These are phyloP conservation scores for Phalacrocorax aristotelis DNA, from an alignment of 2,113 vertebrate species.

Conservation along the genomic window DNA sequence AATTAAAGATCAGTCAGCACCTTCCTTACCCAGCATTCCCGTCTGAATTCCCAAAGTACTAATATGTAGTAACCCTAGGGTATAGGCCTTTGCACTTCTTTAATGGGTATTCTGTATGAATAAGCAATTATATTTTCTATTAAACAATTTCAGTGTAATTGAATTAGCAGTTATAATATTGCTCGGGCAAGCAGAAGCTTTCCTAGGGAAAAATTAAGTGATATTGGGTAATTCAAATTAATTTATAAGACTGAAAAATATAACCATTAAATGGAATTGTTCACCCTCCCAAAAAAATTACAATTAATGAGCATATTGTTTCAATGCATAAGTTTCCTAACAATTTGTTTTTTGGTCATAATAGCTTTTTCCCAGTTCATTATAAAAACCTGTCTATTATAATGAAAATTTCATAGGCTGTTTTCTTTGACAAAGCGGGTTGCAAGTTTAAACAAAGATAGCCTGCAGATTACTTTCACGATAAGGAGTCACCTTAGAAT, in stretches of 20 bases:
- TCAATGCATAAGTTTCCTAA: slow-evolving; percentile 73
- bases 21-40: slow-evolving; percentile 70
- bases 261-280: slow-evolving; percentile 78
- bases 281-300: slow-evolving; percentile 69
- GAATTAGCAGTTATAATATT: slow-evolving; percentile 85
- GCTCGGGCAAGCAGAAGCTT: slow-evolving; percentile 83
- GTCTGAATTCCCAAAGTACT: slow-evolving; percentile 77
- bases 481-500: slow-evolving; percentile 81
- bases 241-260: slow-evolving; percentile 80
- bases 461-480: slow-evolving; percentile 78
- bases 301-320: slow-evolving; percentile 82
- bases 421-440: slow-evolving; percentile 79
- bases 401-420: slow-evolving; percentile 81
- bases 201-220: slow-evolving; percentile 82
- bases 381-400: slow-evolving; percentile 78
- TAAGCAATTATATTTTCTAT: slow-evolving; percentile 89
- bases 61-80: slow-evolving; percentile 75
- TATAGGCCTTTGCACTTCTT: slow-evolving; percentile 77
- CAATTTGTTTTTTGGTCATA: slow-evolving; percentile 78
- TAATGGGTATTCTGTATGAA: slow-evolving; percentile 85
- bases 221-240: slow-evolving; percentile 83
- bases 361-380: slow-evolving; percentile 77
- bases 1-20: slow-evolving; percentile 79
- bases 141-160: slow-evolving; percentile 85
- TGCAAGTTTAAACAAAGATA: slow-evolving; percentile 83